A percentile compares a stretch with the other conserved stretches of the same genome.
phyloP scores from a whole-genome alignment of 2,113 vertebrate species.

The Sminthopsis crassicaudata region DNA sequence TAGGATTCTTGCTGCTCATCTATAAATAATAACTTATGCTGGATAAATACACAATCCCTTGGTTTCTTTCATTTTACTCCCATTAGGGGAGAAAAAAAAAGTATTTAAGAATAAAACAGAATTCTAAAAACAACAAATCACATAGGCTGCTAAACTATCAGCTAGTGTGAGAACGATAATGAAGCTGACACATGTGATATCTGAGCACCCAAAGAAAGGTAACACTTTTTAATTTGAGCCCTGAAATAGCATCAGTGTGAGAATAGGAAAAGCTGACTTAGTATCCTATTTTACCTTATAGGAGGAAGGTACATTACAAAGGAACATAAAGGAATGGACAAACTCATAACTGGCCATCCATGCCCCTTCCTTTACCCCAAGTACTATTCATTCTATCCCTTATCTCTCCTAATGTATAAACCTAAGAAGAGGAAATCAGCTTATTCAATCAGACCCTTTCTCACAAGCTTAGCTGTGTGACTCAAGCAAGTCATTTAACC shows the following conservation, averaged over 20 bases:
- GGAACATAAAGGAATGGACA: not conserved
- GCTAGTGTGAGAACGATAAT: not conserved
- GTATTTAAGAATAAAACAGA: constrained; percentile 2
- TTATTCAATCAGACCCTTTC: not conserved
- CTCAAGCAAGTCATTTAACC: not conserved
- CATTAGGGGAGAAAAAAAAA: not conserved
- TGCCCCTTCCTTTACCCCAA: not conserved
- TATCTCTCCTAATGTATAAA: not conserved
- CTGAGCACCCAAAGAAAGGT: not conserved
- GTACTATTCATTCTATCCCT: not conserved
- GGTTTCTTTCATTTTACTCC: not conserved
- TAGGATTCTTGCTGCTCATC: not conserved
- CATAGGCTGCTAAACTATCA: not conserved
- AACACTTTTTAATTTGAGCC: not conserved
- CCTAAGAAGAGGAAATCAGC: not conserved
- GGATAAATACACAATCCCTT: not conserved
- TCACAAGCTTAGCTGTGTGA: not conserved
- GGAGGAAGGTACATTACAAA: not conserved
- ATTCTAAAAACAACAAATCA: not conserved
- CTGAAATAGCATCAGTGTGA: not conserved
- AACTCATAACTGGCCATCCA: not conserved
- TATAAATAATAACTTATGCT: constrained; percentile 30
- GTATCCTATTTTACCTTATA: not conserved
- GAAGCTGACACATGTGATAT: not conserved
- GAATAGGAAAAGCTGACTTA: not conserved